Conservation (phyloP, 2,797 vertebrate species). For the Hippoglossus hippoglossus region DNA sequence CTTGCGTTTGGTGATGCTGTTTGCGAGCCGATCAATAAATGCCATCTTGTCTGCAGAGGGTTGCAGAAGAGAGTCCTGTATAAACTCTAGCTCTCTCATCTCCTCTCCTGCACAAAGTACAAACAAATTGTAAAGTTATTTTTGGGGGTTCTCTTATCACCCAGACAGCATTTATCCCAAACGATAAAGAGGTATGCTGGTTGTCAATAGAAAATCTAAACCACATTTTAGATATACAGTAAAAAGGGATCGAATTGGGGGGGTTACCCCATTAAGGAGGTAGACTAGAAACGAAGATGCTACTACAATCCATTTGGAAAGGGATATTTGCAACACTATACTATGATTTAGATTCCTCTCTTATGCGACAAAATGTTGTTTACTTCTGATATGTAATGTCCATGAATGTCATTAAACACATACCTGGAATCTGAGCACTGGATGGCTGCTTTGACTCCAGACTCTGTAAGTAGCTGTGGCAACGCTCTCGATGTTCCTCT, state of each 20-base stretch:
- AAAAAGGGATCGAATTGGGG: conserved; percentile 5
- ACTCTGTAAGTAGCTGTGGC: conserved; percentile 95
- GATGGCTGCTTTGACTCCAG: conserved; percentile 80
- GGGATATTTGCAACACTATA: conserved; percentile 12
- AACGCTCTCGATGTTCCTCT: conserved; percentile 96
- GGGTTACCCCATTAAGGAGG: conserved; percentile 16
- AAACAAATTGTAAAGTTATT: conserved; percentile 63
- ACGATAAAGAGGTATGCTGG: conserved; percentile 8
- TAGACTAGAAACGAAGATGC: not conserved
- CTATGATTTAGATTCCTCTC: not conserved
- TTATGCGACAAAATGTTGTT: not conserved
- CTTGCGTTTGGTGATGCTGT: conserved; percentile 98
- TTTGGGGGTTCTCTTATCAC: conserved; percentile 24
- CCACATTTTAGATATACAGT: conserved; percentile 20
- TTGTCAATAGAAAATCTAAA: conserved; percentile 26
- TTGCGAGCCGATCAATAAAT: conserved; percentile 95
- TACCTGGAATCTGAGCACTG: conserved; percentile 72
- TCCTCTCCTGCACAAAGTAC: conserved; percentile 89
- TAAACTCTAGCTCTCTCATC: conserved; percentile 93
- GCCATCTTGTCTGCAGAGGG: conserved; percentile 91
- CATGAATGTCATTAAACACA: conserved; percentile 1
- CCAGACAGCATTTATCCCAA: conserved; percentile 37
- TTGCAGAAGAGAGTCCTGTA: conserved; percentile 92
- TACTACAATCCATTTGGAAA: conserved; percentile 8
- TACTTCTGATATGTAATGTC: not conserved